phyloP scores from a whole-genome alignment of 2,888 invertebrate species.

The Stenodera caucasica region DNA sequence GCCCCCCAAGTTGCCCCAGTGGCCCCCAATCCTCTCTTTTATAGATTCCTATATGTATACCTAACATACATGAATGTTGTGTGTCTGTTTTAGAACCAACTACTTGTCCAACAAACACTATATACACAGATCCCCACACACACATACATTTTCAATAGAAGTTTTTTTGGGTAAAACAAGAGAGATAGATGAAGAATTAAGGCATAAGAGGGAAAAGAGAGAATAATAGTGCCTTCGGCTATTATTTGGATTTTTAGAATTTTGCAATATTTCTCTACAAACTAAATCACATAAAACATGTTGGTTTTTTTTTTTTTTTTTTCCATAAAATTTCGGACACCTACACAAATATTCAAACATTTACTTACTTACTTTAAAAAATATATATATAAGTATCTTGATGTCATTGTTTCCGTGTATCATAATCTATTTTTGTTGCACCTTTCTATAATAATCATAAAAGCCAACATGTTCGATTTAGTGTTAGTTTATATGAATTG shows the following conservation, averaged over 20 bases:
- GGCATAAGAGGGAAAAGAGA: too few species aligned
- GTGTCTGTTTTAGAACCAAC: background rate
- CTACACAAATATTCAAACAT: too few species aligned
- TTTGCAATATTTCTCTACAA: background rate
- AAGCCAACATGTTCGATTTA: background rate
- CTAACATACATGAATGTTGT: too few species aligned
- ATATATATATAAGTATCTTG: background rate
- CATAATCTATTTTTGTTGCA: slow-evolving; percentile 3
- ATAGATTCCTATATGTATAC: background rate
- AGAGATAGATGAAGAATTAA: too few species aligned
- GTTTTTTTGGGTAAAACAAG: too few species aligned
- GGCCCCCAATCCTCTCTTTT: slow-evolving; percentile 43
- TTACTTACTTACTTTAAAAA: too few species aligned
- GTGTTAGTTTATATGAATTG: background rate
- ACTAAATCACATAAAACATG: too few species aligned
- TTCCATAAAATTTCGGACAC: too few species aligned
- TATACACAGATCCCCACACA: slow-evolving; percentile 1
- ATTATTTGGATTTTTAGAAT: background rate
- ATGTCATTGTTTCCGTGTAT: background rate
- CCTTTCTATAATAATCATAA: background rate
- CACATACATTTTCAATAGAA: background rate
- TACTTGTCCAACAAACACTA: slow-evolving; percentile 6
- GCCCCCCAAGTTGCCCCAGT: slow-evolving; percentile 47
- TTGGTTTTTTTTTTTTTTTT: too few species aligned
- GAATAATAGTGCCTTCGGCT: too few species aligned